Evolutionary conservation across 2,888 invertebrate genomes (phyloP).

Genomic region (Ophraella communa): DNA sequence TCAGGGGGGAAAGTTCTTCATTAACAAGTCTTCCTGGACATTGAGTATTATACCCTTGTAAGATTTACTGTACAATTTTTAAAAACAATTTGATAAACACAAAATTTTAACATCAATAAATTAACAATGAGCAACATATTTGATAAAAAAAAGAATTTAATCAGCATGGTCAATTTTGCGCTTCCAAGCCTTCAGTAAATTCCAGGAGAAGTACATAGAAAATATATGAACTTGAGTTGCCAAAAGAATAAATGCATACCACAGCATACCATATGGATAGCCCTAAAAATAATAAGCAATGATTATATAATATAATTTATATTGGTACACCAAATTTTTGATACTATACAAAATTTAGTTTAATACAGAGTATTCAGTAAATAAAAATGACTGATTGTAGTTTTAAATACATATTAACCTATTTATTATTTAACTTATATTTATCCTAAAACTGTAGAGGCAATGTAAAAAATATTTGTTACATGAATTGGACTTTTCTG

Average conservation of each 20-base stretch:
- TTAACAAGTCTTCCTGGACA: neutral
- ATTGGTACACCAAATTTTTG: neutral
- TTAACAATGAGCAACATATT: conserved; percentile 23
- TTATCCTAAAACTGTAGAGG: no score
- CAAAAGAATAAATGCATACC: conserved; percentile 88
- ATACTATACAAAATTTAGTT: no score
- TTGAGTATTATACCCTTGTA: neutral
- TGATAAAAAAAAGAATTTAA: conserved; percentile 2
- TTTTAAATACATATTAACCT: no score
- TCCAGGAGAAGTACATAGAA: conserved; percentile 84
- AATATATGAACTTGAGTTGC: conserved; percentile 90
- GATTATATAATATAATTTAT: neutral
- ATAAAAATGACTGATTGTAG: no score
- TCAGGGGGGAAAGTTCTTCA: neutral
- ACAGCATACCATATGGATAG: conserved; percentile 88
- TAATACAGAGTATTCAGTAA: no score
- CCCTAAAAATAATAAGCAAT: conserved; percentile 65
- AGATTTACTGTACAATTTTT: neutral
- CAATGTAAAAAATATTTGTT: no score
- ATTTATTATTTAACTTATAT: no score
- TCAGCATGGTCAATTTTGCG: conserved; percentile 74
- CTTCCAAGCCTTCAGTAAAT: conserved; percentile 84
- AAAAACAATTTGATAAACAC: neutral
- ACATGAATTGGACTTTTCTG: no score
- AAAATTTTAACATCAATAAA: conserved; percentile 10